Evolutionary conservation across 1,140 invertebrate species (phyloP), one percentile per base, ranked within the genome.

Genomic region (Lutraria rhynchaena): DNA sequence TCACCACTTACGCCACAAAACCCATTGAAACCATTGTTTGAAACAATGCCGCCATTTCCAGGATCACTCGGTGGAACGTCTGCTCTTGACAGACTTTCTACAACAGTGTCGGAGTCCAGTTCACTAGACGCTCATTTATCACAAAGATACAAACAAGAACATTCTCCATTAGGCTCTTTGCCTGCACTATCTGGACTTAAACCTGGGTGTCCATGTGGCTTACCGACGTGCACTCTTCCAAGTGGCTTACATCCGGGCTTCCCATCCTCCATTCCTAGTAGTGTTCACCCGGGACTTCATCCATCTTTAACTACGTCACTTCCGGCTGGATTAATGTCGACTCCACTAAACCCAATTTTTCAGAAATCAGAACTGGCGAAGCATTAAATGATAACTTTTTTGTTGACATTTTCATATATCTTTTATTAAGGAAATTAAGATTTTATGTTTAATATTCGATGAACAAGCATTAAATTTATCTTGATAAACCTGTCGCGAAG

Each of bases 21-120:
- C 49, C 82, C 82, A 17, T n/a, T 87, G 2, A 82, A 81, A 13
- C 82, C 86, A 33, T 46, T 84, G 35, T 73, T 87, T 33, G 86
- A 87, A 27, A 58, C 82, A n/a, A 33, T 87, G 24, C 78, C 78
- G 19, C 76, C 83, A 27, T 81, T 85, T 29, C 60, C 71, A 7
- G 74, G 58, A 15, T 46, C 78, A 27, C 67, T 81, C 4, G 35
- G 60, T 24, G 55, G 29, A 15, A 53, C 78, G 1, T 73, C 78
- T 22, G 44, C 78, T 37, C 46, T 81, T 19, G 70, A 81, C 41
- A 49, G 78, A 65, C 35, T 80, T 17, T 60, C 76, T 31, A 13
- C 76, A 33, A 19, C 65, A 35, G 53, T 67, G 35, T 81, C 77
- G 17, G 77, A 70, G 46, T 13, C 67, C 9, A 53, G 35, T 13